These are phyloP conservation scores for Girardia tigrina DNA, from an alignment of 2,888 invertebrate species.

Conservation along the genomic window DNA sequence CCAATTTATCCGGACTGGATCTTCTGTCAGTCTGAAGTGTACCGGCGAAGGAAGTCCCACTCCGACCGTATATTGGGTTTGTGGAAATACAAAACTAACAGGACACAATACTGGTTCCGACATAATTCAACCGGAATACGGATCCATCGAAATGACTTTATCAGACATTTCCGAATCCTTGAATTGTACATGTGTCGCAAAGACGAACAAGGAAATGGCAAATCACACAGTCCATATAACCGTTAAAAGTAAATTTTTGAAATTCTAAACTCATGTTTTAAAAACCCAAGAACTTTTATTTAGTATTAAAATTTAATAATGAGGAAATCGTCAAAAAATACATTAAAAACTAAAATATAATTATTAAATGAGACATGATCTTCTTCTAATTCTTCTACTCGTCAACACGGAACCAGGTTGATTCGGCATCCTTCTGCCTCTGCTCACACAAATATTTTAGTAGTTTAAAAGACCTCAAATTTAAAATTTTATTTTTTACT, in stretches of 20 bases:
- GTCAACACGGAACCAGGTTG: no score
- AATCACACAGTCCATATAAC: constrained; percentile 27
- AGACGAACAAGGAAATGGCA: constrained; percentile 12
- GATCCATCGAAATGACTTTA: neutral
- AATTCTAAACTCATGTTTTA: no score
- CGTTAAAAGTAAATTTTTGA: constrained; percentile 24
- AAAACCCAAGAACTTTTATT: no score
- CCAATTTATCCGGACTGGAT: constrained; percentile 16
- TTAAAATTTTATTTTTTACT: no score
- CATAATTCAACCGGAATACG: neutral
- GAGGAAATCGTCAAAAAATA: no score
- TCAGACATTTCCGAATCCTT: constrained; percentile 30
- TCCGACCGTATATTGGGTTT: constrained; percentile 21
- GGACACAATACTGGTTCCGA: neutral
- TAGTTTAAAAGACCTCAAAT: no score
- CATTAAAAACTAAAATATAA: no score
- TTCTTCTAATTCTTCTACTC: no score
- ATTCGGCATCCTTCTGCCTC: no score
- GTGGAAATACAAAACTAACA: constrained; percentile 27
- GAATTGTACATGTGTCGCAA: constrained; percentile 31
- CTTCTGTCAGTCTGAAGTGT: constrained; percentile 16
- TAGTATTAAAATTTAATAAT: no score
- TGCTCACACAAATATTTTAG: no score
- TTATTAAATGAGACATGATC: no score
- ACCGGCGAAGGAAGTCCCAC: constrained; percentile 10